Percentiles rank a stretch among this genome's conserved stretches.
Evolutionary conservation across 2,888 invertebrate genomes (phyloP).

Genomic region (Monopis laevigella): DNA sequence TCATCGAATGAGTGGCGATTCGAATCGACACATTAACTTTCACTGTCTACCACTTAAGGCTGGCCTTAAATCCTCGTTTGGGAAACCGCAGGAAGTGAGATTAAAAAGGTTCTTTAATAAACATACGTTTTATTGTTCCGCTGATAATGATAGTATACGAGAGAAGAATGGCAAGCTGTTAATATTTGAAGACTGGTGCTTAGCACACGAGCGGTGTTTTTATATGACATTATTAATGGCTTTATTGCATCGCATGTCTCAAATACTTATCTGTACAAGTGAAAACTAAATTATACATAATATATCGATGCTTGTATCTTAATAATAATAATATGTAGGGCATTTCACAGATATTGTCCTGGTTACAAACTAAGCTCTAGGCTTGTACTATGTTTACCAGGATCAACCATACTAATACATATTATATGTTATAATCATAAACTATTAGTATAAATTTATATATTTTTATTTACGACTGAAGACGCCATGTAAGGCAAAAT

Average conservation of each 20-base stretch:
- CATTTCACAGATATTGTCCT: no score
- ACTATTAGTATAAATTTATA: no score
- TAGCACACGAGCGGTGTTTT: neutral
- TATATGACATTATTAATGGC: constrained; percentile 4
- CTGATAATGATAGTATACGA: constrained; percentile 11
- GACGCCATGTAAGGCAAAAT: no score
- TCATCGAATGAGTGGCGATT: constrained; percentile 54
- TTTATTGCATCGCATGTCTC: neutral
- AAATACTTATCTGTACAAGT: neutral
- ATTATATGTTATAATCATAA: no score
- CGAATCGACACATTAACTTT: constrained; percentile 56
- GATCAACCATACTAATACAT: no score
- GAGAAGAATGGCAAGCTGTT: constrained; percentile 6
- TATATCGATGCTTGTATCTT: no score
- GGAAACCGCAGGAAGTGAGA: constrained; percentile 50
- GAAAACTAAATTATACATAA: neutral
- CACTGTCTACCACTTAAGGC: constrained; percentile 38
- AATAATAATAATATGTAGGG: no score
- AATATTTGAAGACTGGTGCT: neutral
- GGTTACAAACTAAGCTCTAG: no score
- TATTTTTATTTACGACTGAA: no score
- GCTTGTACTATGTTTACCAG: no score
- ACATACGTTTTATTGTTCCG: neutral
- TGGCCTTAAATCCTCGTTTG: constrained; percentile 56
- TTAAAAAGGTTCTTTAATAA: constrained; percentile 27